These are phyloP conservation scores for Dascillus cervinus DNA, from an alignment of 2,888 invertebrate species.

Conservation along the genomic window DNA sequence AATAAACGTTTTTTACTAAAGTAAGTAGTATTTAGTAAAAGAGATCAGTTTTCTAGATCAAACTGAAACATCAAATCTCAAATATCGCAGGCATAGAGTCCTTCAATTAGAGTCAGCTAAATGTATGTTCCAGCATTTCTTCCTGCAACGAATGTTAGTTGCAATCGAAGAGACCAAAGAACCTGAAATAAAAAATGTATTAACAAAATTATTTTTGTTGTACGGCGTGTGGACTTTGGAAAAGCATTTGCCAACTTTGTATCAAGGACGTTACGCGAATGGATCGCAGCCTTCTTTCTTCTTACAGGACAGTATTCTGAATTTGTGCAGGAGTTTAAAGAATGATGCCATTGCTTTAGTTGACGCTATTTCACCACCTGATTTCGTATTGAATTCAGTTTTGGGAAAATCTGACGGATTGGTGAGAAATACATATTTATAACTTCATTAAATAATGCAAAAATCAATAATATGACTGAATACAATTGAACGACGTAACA, in stretches of 20 bases:
- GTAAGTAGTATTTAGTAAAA: too few relatives aligned
- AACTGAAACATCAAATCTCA: too few relatives aligned
- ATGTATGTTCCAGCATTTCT: constrained; percentile 44
- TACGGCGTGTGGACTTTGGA: constrained; percentile 64
- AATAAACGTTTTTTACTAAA: too few relatives aligned
- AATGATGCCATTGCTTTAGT: constrained; percentile 66
- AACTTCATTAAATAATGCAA: too few relatives aligned
- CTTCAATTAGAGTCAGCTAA: too few relatives aligned
- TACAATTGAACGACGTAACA: too few relatives aligned
- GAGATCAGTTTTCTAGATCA: too few relatives aligned
- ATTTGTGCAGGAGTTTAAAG: constrained; percentile 52
- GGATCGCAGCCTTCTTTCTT: constrained; percentile 48
- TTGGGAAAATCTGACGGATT: constrained; percentile 78
- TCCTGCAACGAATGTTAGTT: constrained; percentile 47
- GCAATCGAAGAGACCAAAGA: constrained; percentile 42
- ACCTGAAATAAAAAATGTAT: constrained; percentile 43
- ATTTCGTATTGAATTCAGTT: constrained; percentile 75
- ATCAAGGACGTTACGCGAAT: constrained; percentile 54
- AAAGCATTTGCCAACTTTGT: constrained; percentile 66
- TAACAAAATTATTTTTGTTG: constrained; percentile 53
- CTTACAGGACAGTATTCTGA: constrained; percentile 60
- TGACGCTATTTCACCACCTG: constrained; percentile 78
- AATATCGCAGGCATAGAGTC: too few relatives aligned
- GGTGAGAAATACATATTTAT: too few relatives aligned
- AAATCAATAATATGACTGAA: too few relatives aligned